A percentile compares a stretch with the other conserved stretches of the same genome.
Evolutionary conservation across 2,888 invertebrate species (phyloP).

Genomic region (Leucozona laternaria): DNA sequence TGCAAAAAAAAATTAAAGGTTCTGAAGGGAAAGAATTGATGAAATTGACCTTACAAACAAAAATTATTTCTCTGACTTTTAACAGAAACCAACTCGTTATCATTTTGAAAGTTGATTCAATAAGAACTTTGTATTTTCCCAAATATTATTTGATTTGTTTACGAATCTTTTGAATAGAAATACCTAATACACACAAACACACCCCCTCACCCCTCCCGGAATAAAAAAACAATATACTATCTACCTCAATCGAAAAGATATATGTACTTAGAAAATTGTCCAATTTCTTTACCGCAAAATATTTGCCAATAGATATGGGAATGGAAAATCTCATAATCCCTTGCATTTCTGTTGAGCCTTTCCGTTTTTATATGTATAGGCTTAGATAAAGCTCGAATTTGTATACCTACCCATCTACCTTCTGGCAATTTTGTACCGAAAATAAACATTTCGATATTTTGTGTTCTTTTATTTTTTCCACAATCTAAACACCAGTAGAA

Average conservation of each 20-base stretch:
- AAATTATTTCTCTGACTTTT: not conserved
- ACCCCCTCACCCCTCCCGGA: not conserved
- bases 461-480: not conserved
- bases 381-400: not conserved
- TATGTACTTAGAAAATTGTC: not conserved
- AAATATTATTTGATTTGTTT: constrained; percentile 1
- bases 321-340: not conserved
- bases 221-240: not conserved
- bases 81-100: not conserved
- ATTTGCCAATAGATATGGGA: not conserved
- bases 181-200: too few species aligned
- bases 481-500: not conserved
- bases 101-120: not conserved
- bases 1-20: not conserved
- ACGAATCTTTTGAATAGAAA: not conserved
- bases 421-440: not conserved
- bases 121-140: not conserved
- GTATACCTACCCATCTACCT: not conserved
- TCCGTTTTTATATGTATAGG: not conserved
- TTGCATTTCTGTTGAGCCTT: not conserved
- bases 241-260: not conserved
- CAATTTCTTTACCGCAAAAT: not conserved
- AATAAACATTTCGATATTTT: not conserved
- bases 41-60: not conserved
- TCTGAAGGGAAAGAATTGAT: not conserved